Percentiles rank a stretch among this genome's conserved stretches.
These are phyloP conservation scores for Marisa cornuarietis DNA, from an alignment of 1,140 invertebrate genomes.

Conservation along the genomic window DNA sequence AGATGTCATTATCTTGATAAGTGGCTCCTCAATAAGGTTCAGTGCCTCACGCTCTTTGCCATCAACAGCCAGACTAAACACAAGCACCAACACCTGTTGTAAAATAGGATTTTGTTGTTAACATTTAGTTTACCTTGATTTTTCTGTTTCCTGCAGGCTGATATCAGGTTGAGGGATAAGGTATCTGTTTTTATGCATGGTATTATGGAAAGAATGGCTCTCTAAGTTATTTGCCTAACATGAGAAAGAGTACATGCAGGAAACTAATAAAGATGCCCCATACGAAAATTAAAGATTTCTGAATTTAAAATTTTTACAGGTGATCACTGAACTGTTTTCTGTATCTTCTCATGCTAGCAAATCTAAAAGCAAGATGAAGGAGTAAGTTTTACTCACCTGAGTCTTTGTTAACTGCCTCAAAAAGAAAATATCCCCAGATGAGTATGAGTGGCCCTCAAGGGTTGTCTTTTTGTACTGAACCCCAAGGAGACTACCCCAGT, in stretches of 20 bases:
- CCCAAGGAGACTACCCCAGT: slow-evolving; percentile 12
- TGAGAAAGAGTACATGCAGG: no score
- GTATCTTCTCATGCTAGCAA: not conserved
- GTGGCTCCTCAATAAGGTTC: slow-evolving; percentile 33
- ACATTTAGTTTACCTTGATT: no score
- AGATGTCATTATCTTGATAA: slow-evolving; percentile 24
- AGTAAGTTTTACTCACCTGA: slow-evolving; percentile 8
- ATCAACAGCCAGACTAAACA: slow-evolving; percentile 39
- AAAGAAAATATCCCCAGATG: slow-evolving; percentile 15
- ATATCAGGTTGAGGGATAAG: no score
- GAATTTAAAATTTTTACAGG: no score
- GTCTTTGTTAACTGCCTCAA: slow-evolving; percentile 21
- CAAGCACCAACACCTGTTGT: slow-evolving; percentile 16
- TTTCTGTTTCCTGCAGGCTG: no score
- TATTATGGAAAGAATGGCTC: no score
- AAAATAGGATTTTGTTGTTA: not conserved
- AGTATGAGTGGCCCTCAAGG: slow-evolving; percentile 12
- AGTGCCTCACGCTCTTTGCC: slow-evolving; percentile 35
- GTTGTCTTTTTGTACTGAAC: not conserved
- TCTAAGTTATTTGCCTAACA: no score
- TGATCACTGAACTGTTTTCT: no score
- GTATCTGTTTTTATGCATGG: no score
- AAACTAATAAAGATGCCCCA: no score
- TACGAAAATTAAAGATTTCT: no score
- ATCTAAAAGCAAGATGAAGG: not conserved